Evolutionary conservation across 2,888 invertebrate genomes (phyloP), one percentile per base, ranked within the genome.

Genomic region (Drosophila fulvimacula): DNA sequence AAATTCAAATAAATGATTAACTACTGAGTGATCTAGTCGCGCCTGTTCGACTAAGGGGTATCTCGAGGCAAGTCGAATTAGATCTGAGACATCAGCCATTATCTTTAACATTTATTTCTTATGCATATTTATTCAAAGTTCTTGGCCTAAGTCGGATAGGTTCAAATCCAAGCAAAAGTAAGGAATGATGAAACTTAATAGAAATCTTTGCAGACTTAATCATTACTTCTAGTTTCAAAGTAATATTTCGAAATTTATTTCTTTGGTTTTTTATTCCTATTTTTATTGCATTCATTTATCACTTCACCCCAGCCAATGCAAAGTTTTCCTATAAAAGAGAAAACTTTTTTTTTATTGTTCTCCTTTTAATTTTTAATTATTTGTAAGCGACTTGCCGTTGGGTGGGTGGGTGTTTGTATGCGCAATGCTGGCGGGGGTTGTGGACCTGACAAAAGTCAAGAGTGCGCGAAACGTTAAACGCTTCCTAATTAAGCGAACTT

Each of bases 401-500:
- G 30, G 19, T 1, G 19, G 36, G 13, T 0, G 36, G 17, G 24
- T 5, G 39, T 36, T 11, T 15, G 19, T 30, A 15, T 15, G 34
- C n/a, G 51, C 19, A 27, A 30, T 5, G n/a, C 24, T 19, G 21
- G 21, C 21, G 39, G 34, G 48, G 17, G 44, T 24, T 42, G 52
- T 19, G 30, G 42, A 51, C 60, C 38, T 55, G 69, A 62, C 66
- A 69, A 66, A 73, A 77, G 81, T 90, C 89, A 75, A 82, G 67
- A 77, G 73, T 64, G 79, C 73, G 82, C 79, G 70, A 80, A 85
- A 71, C 75, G 78, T 72, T 81, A 85, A 89, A 78, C 88, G 86
- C 69, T 82, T 85, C 73, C 83, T 81, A 86, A 79, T 82, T 86
- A 89, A 70, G 86, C 67, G 76, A 84, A 78, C 72, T 80, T 70